Evolutionary conservation across 2,797 vertebrate species (phyloP), one percentile per base, ranked within the genome.

Genomic region (Alauda arvensis): DNA sequence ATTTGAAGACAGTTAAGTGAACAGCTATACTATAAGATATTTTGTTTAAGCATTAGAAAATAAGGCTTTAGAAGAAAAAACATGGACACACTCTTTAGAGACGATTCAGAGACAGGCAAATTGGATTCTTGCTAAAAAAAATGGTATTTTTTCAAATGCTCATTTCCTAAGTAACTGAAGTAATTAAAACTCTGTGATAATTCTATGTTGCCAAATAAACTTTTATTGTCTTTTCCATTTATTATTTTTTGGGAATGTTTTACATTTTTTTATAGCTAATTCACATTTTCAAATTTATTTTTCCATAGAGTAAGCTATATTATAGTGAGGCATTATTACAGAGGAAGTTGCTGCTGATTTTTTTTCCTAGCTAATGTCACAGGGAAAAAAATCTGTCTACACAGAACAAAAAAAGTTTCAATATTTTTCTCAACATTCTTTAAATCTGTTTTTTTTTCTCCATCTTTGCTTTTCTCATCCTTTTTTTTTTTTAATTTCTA

Each of bases 351-450:
- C 31, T 75, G 59, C 63, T 53, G 83, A 40, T 25, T 69, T 69
- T 70, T 65, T 69, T 63, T 4, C 37, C 20, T 34, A 77, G 39
- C 6, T 72, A 71, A 67, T 12, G 8, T 70, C 67, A 83, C 9
- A 45, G 6, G 12, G 24, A 57, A 89, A 89, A 62, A 90, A 66
- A 69, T 31, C 51, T 21, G 4, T 42, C 66, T 76, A 74, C 45
- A 67, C 91, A 62, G 55, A 84, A 81, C 69, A 20, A 31, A 14
- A 84, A 80, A 93, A 86, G 21, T 45, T 85, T 61, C 31, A 91
- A 7, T 56, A 63, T 94, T 94, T 91, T 55, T 89, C 49, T 89
- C 60, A 56, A 77, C 39, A 51, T 88, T 90, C 72, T 91, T 92
- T 59, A 90, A 72, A 85, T 40, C 23, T 94, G 21, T 10, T 10